phyloP scores from a whole-genome alignment of 2,113 vertebrate genomes.

The Megaleporinus macrocephalus region DNA sequence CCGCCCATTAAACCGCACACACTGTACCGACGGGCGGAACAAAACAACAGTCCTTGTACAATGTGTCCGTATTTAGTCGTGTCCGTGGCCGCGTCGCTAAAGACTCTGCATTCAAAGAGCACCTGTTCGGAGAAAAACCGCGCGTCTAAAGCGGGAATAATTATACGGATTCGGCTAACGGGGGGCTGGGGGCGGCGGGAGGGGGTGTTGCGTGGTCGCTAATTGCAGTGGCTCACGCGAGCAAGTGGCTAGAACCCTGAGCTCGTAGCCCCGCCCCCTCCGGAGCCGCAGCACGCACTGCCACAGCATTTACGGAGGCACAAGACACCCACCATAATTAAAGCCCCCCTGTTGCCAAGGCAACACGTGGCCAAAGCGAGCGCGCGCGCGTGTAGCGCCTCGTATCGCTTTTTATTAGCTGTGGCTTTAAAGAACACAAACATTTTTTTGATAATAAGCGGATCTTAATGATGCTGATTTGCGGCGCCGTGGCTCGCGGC shows the following conservation, averaged over 20 bases:
- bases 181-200: too few species aligned
- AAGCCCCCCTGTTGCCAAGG: constrained; percentile 71
- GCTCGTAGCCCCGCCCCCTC: constrained; percentile 45
- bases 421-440: constrained; percentile 59
- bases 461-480: constrained; percentile 66
- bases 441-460: constrained; percentile 71
- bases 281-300: constrained; percentile 38
- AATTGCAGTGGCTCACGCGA: constrained; percentile 77
- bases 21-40: constrained; percentile 1
- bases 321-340: constrained; percentile 69
- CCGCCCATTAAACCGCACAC: not conserved
- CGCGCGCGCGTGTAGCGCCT: constrained; percentile 30
- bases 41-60: constrained; percentile 17
- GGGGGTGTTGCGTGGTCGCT: constrained; percentile 56
- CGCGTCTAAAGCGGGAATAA: constrained; percentile 76
- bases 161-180: constrained; percentile 79
- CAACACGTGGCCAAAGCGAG: constrained; percentile 65
- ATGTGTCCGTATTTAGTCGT: constrained; percentile 18
- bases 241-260: constrained; percentile 26
- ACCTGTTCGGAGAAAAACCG: constrained; percentile 76
- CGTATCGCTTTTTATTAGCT: constrained; percentile 55
- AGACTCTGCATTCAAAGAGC: constrained; percentile 77
- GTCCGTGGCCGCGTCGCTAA: constrained; percentile 45
- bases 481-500: constrained; percentile 26
- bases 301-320: constrained; percentile 55